These are phyloP conservation scores for Cyanoderma ruficeps DNA, from an alignment of 2,113 vertebrate genomes.

Conservation along the genomic window DNA sequence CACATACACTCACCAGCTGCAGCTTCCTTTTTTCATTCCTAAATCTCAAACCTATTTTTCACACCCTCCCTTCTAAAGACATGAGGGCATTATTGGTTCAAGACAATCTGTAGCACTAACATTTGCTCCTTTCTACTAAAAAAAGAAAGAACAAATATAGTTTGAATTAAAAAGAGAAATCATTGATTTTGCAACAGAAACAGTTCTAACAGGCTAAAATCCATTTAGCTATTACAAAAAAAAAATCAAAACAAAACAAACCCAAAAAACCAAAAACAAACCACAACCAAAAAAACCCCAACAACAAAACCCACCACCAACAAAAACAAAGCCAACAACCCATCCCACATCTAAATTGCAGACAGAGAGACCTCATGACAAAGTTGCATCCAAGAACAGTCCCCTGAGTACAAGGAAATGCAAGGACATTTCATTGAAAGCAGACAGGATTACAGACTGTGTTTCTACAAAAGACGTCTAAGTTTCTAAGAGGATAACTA, in stretches of 20 bases:
- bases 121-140: neutral
- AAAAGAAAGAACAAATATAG: neutral
- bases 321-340: neutral
- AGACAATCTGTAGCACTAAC: neutral
- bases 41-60: neutral
- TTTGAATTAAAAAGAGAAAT: neutral
- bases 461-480: neutral
- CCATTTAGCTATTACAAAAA: neutral
- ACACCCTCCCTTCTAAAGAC: neutral
- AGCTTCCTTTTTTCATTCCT: neutral
- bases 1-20: neutral
- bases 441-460: neutral
- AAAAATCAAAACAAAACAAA: neutral
- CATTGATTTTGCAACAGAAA: neutral
- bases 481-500: neutral
- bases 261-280: too few species aligned
- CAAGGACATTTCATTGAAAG: neutral
- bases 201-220: neutral
- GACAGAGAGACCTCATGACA: neutral
- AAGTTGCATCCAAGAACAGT: neutral
- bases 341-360: neutral
- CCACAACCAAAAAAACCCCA: neutral
- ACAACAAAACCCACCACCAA: neutral
- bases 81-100: neutral
- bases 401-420: neutral